A percentile compares a stretch with the other conserved stretches of the same genome.
Evolutionary conservation across 2,797 vertebrate genomes (phyloP).

Genomic region (Pelochelys cantorii): DNA sequence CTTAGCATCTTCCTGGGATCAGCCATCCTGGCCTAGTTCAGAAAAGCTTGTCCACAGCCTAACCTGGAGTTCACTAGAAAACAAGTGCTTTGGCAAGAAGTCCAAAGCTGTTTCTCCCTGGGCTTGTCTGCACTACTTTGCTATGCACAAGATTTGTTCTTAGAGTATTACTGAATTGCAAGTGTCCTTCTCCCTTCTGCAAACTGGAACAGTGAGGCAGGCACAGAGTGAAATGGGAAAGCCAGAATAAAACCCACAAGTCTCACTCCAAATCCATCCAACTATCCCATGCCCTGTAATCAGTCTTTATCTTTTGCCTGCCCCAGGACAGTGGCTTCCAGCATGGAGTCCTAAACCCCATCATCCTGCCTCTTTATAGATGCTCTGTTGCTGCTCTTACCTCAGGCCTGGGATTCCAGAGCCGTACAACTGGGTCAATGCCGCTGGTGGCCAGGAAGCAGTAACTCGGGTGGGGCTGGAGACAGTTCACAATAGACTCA

Average conservation of each 20-base stretch:
- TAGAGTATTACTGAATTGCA: neutral
- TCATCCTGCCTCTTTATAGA: fast-evolving
- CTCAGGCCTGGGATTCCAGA: conserved; percentile 97
- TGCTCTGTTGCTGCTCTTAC: conserved; percentile 74
- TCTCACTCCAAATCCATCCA: neutral
- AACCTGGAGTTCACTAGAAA: neutral
- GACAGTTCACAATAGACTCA: conserved; percentile 98
- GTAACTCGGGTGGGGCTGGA: conserved; percentile 97
- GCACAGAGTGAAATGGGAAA: neutral
- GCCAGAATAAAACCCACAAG: neutral
- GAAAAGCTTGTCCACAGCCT: neutral
- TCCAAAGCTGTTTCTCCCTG: neutral
- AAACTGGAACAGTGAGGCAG: neutral
- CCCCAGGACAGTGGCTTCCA: neutral
- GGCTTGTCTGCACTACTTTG: neutral
- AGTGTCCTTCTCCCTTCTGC: neutral
- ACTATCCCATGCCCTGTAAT: neutral
- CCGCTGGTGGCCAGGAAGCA: conserved; percentile 98
- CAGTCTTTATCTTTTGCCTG: neutral
- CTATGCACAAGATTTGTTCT: neutral
- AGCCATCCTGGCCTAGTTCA: neutral
- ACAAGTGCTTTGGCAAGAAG: neutral
- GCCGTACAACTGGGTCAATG: conserved; percentile 95
- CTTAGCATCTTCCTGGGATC: neutral
- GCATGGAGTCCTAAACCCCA: neutral